Evolutionary conservation across 2,797 vertebrate genomes (phyloP).

Genomic region (Schizothorax lantsangensis): DNA sequence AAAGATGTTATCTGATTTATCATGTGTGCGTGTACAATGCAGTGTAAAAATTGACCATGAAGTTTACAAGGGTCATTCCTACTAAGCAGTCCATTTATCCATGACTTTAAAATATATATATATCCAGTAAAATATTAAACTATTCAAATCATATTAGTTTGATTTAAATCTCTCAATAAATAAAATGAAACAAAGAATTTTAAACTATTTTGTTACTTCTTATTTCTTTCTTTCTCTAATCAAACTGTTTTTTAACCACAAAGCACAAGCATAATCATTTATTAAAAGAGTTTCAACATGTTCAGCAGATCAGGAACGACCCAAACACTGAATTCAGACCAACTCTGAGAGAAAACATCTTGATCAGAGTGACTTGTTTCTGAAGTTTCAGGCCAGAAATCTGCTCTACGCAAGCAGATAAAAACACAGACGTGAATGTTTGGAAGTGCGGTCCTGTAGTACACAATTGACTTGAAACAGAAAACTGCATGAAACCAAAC

Average conservation of each 20-base stretch:
- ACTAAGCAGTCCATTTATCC: background rate
- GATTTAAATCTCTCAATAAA: background rate
- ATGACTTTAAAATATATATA: background rate
- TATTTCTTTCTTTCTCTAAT: background rate
- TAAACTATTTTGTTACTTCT: background rate
- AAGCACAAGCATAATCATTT: background rate
- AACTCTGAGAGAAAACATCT: background rate
- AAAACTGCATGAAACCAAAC: background rate
- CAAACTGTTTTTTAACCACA: no score
- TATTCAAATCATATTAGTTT: background rate
- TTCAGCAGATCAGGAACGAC: background rate
- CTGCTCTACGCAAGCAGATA: background rate
- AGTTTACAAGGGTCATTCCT: background rate
- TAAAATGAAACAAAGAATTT: background rate
- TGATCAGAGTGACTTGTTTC: background rate
- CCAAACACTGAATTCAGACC: background rate
- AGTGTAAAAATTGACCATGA: background rate
- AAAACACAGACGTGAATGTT: background rate
- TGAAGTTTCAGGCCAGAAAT: background rate
- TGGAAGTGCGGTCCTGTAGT: background rate
- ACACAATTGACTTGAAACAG: background rate
- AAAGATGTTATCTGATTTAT: background rate
- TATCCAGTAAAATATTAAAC: background rate
- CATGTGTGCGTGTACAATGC: no score
- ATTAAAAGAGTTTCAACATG: background rate